Conservation (phyloP, 1,140 invertebrate genomes). For the Zelostemma sp. region DNA sequence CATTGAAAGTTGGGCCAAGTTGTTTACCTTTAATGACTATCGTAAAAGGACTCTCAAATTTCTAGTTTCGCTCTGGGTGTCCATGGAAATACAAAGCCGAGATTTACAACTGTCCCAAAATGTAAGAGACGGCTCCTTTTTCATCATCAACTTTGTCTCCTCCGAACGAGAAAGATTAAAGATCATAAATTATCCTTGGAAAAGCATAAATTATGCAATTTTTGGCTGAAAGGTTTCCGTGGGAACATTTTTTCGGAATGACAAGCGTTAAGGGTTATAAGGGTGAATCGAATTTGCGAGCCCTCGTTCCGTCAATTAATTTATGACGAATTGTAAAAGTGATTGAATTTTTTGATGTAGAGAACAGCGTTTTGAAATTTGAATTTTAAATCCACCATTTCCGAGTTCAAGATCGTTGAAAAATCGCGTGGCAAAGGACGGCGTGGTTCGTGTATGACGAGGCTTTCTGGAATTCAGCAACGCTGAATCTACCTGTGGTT, state of each 20-base stretch:
- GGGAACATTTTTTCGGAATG: neutral
- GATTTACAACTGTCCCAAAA: too few relatives aligned
- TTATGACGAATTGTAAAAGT: too few relatives aligned
- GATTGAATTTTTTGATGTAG: too few relatives aligned
- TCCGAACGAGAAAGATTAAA: neutral
- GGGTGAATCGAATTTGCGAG: neutral
- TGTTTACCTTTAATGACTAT: too few relatives aligned
- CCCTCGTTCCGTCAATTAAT: too few relatives aligned
- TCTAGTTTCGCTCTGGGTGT: too few relatives aligned
- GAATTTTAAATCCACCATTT: neutral
- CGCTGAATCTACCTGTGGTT: conserved; percentile 7
- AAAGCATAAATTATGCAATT: neutral
- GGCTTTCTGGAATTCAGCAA: conserved; percentile 3
- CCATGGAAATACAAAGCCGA: too few relatives aligned
- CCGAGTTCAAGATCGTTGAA: neutral
- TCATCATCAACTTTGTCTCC: too few relatives aligned
- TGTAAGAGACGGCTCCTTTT: too few relatives aligned
- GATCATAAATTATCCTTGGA: neutral
- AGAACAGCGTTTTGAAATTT: too few relatives aligned
- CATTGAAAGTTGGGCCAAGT: too few relatives aligned
- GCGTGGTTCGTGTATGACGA: neutral
- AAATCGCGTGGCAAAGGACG: neutral
- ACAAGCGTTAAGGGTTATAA: neutral
- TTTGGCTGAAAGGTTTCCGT: neutral
- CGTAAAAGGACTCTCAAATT: too few relatives aligned